Evolutionary conservation across 2,113 vertebrate genomes (phyloP), one percentile per base, ranked within the genome.

Genomic region (Quiscalus mexicanus): DNA sequence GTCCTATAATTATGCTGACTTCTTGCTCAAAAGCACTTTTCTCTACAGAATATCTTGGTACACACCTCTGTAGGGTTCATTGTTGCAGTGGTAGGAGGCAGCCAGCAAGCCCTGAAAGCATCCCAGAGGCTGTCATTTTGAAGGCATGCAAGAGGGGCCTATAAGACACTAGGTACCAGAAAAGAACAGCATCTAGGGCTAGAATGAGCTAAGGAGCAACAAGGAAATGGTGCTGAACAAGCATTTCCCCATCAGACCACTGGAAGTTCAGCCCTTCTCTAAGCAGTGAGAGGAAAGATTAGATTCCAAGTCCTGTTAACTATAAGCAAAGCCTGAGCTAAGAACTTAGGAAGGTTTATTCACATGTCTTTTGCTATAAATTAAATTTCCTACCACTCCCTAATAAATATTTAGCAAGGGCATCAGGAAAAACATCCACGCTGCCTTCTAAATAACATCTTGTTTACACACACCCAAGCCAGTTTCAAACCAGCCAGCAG

Each of bases 121-220:
- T 21, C 44, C n/a, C 73, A 63, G 33, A 75, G 33, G 39, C 58
- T 71, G 70, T 56, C 37, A 75, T 71, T 78, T 47, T 3, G 19
- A 89, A 87, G 30, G 28, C 18, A 19, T 14, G 19, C 16, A 39
- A 59, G 23, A 63, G 17, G 27, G 21, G 10, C 67, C 41, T 15
- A 27, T 14, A 3, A 0, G 1, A 25, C 30, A 67, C 8, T 1
- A 21, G 59, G 12, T 42, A 10, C 13, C 52, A 81, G 42, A 10
- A 60, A 52, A 42, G 11, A 50, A 25, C 59, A 33, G 15, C 1
- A n/a, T 3, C 39, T 18, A 28, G 20, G 16, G 39, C 33, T 59
- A 87, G 56, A 58, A 64, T 3, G 3, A 25, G 13, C 31, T 84
- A 49, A 53, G 58, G 19, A 89, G 31, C 39, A 84, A 19, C 12